Evolutionary conservation across 1,140 invertebrate species (phyloP), one percentile per base, ranked within the genome.

Genomic region (Orius laevigatus): DNA sequence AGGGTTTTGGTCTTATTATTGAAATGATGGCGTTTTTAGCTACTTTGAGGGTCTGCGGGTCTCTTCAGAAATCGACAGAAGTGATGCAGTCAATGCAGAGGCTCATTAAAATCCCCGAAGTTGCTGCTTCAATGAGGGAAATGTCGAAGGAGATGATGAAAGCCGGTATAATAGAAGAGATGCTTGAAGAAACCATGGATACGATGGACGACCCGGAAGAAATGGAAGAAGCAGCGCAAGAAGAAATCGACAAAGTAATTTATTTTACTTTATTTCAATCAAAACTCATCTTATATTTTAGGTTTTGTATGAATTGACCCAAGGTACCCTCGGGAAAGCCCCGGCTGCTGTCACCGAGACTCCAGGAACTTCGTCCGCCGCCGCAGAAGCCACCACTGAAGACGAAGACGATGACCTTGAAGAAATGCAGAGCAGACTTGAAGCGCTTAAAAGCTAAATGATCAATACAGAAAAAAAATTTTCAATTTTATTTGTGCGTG

Each of bases 101-200:
- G 31, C 65, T 98, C 6, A 67, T 97, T 0, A 77, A 81, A 57
- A 72, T 98, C 4, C 90, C 91, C 0, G 93, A 98, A 68, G 79
- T 99, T 14, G 85, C 89, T 2, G 78, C 79, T 12, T 94, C 90
- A 0, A 98, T 98, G 95, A 77, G 90, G 60, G 94, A 98, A 56
- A 70, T 99, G 66, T 95, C 92, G 0, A 94, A 90, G 66, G 94
- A 98, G 74, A 97, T 98, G 93, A 97, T 94, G 86, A 91, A 71
- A 63, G 91, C 93, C 5, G 92, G 94, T n/a, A 96, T 98, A 39
- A 91, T 98, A 50, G 94, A 97, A 63, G 93, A 98, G 69, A 98
- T 99, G 94, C 68, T 98, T 35, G 93, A 98, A 56, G 95, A 99
- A 64, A 94, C 93, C 20, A 83, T 99, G 77, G 90, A 94, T 53